These are phyloP conservation scores for Rhopalosiphum nymphaeae DNA, from an alignment of 2,888 invertebrate genomes.

Conservation along the genomic window DNA sequence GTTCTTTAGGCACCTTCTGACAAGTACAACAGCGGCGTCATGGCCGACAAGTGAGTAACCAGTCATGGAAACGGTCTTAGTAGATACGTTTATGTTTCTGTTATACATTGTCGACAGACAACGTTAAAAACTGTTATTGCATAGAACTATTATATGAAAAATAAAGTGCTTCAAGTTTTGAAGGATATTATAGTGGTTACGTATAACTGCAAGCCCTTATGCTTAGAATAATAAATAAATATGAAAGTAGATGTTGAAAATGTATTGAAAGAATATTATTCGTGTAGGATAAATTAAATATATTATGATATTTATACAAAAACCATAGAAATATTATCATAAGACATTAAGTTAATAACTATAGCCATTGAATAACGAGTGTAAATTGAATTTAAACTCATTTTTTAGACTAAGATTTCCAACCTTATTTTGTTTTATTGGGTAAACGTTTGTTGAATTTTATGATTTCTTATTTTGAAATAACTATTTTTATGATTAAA, in stretches of 20 bases:
- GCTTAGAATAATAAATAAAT: background rate
- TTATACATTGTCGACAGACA: background rate
- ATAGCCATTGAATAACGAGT: background rate
- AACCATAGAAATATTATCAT: background rate
- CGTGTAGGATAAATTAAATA: background rate
- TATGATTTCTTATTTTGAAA: background rate
- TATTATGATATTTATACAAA: background rate
- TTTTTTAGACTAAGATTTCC: background rate
- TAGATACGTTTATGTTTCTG: background rate
- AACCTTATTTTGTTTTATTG: background rate
- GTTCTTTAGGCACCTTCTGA: background rate
- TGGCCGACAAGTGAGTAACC: slow-evolving; percentile 51
- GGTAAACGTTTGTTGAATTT: background rate
- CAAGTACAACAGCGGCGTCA: background rate
- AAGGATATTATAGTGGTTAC: background rate
- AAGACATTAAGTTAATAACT: background rate
- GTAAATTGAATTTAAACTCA: background rate
- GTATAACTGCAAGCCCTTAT: background rate
- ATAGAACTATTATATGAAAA: background rate
- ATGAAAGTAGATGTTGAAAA: background rate
- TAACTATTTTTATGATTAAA: background rate
- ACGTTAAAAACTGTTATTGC: background rate
- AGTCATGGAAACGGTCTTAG: background rate
- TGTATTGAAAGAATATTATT: background rate
- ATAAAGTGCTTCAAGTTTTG: background rate